Percentiles rank a stretch among this genome's conserved stretches.
Evolutionary conservation across 2,888 invertebrate genomes (phyloP).

Genomic region (Stenichneumon culpator): DNA sequence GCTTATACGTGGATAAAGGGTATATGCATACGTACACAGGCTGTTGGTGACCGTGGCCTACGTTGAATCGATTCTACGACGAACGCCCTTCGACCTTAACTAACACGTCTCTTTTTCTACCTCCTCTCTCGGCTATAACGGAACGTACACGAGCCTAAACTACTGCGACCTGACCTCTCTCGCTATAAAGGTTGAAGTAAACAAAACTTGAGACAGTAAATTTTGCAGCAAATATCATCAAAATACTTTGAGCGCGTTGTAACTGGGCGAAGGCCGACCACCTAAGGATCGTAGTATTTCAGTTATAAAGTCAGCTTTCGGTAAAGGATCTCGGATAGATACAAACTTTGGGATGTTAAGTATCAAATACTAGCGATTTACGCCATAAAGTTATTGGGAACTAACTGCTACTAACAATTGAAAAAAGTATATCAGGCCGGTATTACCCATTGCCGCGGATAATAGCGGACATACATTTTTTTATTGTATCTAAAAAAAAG

Average conservation of each 20-base stretch:
- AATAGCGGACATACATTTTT: no score
- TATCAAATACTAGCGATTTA: background rate
- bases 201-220: conserved; percentile 1
- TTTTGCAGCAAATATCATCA: background rate
- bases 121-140: conserved; percentile 26
- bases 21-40: conserved; percentile 26
- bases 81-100: conserved; percentile 73
- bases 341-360: background rate
- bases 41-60: conserved; percentile 69
- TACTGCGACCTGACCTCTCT: conserved; percentile 35
- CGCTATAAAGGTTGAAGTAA: conserved; percentile 8
- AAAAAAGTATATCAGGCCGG: no score
- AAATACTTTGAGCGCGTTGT: background rate
- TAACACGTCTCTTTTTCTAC: conserved; percentile 66
- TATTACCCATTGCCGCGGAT: no score
- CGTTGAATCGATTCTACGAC: conserved; percentile 74
- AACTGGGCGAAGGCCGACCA: background rate
- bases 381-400: background rate
- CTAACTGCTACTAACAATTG: background rate
- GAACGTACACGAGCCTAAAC: conserved; percentile 29
- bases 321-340: no score
- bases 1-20: background rate
- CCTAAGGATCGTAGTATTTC: no score
- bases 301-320: background rate
- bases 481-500: no score